These are phyloP conservation scores for Argyresthia albistria DNA, from an alignment of 2,888 invertebrate genomes.

Conservation along the genomic window DNA sequence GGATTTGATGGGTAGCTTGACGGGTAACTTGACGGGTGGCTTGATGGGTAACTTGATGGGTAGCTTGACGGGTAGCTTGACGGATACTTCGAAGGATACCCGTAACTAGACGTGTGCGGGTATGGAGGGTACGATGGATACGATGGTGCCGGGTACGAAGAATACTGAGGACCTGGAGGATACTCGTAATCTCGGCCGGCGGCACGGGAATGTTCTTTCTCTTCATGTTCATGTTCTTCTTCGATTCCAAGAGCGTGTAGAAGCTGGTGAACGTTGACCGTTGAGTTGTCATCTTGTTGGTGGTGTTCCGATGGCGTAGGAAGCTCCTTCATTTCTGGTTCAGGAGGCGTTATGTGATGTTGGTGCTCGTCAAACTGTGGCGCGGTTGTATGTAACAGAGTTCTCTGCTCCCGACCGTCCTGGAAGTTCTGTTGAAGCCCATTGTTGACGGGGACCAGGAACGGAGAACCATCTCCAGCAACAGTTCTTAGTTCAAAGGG, in stretches of 20 bases:
- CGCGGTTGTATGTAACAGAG: neutral
- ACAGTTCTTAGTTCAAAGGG: constrained; percentile 29
- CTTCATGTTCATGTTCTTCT: constrained; percentile 15
- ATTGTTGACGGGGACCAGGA: neutral
- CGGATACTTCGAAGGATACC: constrained; percentile 10
- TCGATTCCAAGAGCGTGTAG: constrained; percentile 26
- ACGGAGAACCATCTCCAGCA: constrained; percentile 9
- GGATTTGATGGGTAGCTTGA: neutral
- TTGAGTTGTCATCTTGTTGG: constrained; percentile 14
- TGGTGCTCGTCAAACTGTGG: too few species aligned
- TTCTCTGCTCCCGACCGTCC: neutral
- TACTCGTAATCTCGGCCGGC: constrained; percentile 16
- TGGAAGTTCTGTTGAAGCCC: neutral
- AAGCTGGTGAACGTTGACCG: constrained; percentile 23
- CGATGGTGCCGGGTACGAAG: neutral
- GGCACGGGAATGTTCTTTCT: constrained; percentile 15
- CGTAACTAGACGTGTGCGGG: constrained; percentile 11
- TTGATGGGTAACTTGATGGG: constrained; percentile 9
- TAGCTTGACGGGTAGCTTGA: neutral
- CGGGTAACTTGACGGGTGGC: constrained; percentile 6
- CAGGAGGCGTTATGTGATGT: neutral
- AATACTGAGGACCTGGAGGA: neutral
- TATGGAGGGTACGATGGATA: constrained; percentile 8
- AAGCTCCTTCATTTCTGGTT: neutral
- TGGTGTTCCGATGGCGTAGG: constrained; percentile 12